phyloP scores from a whole-genome alignment of 2,113 vertebrate genomes.

The Tachysurus vachellii region DNA sequence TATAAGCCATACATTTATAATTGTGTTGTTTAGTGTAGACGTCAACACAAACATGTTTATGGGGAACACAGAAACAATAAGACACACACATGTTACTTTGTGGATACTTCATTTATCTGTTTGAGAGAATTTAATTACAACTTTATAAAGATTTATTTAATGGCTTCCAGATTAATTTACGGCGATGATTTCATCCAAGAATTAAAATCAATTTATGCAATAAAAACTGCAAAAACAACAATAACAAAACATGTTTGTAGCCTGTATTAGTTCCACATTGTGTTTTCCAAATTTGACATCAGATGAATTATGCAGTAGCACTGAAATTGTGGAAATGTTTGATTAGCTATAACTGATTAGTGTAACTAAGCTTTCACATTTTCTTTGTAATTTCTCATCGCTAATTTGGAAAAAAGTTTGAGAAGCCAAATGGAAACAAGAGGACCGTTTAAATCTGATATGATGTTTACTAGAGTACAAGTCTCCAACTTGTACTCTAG shows the following conservation, averaged over 20 bases:
- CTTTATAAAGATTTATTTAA: conserved; percentile 1
- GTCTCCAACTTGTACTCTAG: background rate
- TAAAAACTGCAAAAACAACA: background rate
- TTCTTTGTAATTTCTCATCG: background rate
- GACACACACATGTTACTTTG: background rate
- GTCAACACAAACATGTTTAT: conserved; percentile 7
- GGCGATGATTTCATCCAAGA: background rate
- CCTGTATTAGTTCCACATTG: background rate
- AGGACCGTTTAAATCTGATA: background rate
- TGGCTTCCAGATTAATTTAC: background rate
- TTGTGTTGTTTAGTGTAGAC: background rate
- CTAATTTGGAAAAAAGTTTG: background rate
- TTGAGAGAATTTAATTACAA: background rate
- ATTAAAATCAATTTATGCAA: background rate
- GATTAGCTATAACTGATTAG: background rate
- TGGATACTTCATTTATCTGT: background rate
- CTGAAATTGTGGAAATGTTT: background rate
- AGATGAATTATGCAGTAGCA: background rate
- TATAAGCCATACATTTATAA: background rate
- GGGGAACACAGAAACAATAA: background rate
- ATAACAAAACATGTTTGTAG: background rate
- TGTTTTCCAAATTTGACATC: background rate
- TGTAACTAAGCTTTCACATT: background rate
- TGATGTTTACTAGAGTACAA: background rate
- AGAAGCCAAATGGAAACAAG: background rate